Evolutionary conservation across 2,888 invertebrate species (phyloP).

Genomic region (Rotaria sp.): DNA sequence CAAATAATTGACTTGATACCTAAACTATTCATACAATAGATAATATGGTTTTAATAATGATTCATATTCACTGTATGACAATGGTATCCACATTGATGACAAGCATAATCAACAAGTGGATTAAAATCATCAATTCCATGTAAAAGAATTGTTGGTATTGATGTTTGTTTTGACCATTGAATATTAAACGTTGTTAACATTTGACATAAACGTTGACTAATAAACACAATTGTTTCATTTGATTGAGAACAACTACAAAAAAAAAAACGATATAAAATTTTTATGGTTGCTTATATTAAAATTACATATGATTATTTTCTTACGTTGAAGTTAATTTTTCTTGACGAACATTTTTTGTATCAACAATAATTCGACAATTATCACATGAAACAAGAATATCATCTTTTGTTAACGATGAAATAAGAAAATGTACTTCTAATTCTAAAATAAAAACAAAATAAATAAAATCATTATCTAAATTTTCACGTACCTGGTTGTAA

Average conservation of each 20-base stretch:
- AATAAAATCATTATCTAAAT: neutral
- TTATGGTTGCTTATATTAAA: neutral
- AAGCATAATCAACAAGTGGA: neutral
- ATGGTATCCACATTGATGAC: neutral
- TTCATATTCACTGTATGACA: slow-evolving; percentile 8
- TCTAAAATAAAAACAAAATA: neutral
- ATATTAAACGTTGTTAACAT: slow-evolving; percentile 3
- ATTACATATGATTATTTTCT: neutral
- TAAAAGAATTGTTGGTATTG: neutral
- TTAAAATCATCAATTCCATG: neutral
- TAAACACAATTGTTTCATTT: neutral
- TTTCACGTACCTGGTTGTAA: neutral
- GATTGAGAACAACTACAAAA: neutral
- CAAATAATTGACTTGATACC: slow-evolving; percentile 22
- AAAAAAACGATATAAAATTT: neutral
- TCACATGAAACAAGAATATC: neutral
- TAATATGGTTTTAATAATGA: neutral
- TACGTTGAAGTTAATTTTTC: neutral
- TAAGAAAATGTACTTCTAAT: slow-evolving; percentile 3
- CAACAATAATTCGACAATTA: slow-evolving; percentile 17
- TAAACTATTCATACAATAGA: neutral
- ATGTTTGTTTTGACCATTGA: slow-evolving; percentile 26
- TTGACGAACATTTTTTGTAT: neutral
- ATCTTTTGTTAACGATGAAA: neutral
- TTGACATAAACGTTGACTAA: slow-evolving; percentile 19